Base-by-base conservation (phyloP, 1,140 invertebrate genomes). In the Trachymyrmex cornetzi region DNA sequence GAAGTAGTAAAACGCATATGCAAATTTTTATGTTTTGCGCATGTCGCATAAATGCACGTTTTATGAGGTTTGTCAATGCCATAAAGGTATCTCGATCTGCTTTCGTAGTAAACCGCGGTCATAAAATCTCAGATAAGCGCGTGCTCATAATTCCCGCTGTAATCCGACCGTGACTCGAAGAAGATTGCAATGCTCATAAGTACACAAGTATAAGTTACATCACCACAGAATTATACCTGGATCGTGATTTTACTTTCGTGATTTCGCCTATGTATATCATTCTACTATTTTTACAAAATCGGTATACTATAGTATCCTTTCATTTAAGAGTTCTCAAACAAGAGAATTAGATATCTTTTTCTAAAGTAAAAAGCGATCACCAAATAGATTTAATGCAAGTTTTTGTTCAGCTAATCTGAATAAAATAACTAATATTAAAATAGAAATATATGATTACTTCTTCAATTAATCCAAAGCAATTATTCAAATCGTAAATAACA, bases 71-170 rank as follows among this genome's bases (percentile, higher is more conserved):
- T 48, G 44, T 79, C 77, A 79, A 79, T 64, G 59, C 59, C 44
- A 66, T 79, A 79, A 79, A 79, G 53, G 59, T 79, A 44, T 34
- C 77, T 66, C 59, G 59, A 79, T 79, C 77, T 79, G 57, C 59
- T 79, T 79, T 79, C 77, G 59, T 66, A 66, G 59, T 79, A 79
- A 79, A 79, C 59, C 24, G 38, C n/a, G 27, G 19, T 19, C n/a
- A 64, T 79, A 66, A 79, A 79, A 66, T 79, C 61, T 79, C 59
- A 79, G 77, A 79, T 79, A 77, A 77, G 57, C 57, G 57, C 1
- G 24, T n/a, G 59, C 77, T 64, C 77, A 79, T 79, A 79, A 79
- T 79, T 79, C 77, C 34, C 44, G 59, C 24, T 50, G 59, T 66
- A 79, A 79, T 79, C 59, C 77, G 59, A 79, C 59, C 59, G 57